phyloP scores from a whole-genome alignment of 2,888 invertebrate species.

The Neoascia interrupta region DNA sequence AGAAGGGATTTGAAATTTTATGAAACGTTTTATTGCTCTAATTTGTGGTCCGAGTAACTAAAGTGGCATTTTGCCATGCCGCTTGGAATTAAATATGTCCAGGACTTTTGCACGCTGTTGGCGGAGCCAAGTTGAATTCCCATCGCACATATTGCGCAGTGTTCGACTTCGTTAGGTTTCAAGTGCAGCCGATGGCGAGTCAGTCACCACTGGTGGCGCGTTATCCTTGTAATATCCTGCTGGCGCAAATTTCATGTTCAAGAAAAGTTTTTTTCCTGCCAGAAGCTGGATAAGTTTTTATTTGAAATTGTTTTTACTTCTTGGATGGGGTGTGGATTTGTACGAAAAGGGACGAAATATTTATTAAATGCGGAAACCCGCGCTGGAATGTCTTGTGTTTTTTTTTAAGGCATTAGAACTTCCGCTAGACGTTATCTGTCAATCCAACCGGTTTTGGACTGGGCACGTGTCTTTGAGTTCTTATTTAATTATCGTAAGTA shows the following conservation, averaged over 20 bases:
- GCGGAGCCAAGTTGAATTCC: too few species aligned
- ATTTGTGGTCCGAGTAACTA: constrained; percentile 76
- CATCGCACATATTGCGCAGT: constrained; percentile 34
- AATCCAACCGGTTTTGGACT: too few species aligned
- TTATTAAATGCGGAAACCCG: too few species aligned
- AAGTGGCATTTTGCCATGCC: constrained; percentile 77
- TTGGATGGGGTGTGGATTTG: not conserved
- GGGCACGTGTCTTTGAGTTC: too few species aligned
- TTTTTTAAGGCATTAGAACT: too few species aligned
- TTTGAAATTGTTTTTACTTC: constrained; percentile 49
- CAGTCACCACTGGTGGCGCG: constrained; percentile 27
- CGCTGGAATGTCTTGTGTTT: too few species aligned
- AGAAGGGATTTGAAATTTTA: constrained; percentile 74
- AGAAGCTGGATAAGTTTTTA: constrained; percentile 17
- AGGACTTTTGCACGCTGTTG: too few species aligned
- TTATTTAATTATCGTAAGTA: too few species aligned
- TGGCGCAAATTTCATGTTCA: constrained; percentile 41
- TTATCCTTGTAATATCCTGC: constrained; percentile 10
- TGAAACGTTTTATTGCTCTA: constrained; percentile 79
- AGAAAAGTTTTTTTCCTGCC: not conserved
- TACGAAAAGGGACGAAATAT: too few species aligned
- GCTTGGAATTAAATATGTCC: constrained; percentile 67
- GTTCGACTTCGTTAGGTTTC: constrained; percentile 52
- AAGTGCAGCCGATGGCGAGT: constrained; percentile 61
- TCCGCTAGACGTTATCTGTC: too few species aligned